Evolutionary conservation across 2,113 vertebrate species (phyloP).

Genomic region (Orcinus orca): DNA sequence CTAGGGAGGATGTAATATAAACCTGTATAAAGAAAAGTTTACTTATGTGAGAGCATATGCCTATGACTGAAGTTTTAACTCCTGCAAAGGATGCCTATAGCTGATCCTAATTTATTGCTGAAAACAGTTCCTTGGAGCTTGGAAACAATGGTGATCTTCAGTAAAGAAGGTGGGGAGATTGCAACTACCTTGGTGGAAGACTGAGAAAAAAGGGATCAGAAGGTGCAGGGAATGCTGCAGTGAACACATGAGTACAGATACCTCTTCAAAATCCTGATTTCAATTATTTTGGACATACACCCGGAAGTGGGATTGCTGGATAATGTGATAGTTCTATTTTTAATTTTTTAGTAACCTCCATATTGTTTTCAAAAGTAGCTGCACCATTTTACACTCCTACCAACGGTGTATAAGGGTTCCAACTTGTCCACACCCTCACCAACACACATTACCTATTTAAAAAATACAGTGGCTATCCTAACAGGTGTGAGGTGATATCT

Average conservation of each 20-base stretch:
- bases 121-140: background rate
- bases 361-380: background rate
- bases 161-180: background rate
- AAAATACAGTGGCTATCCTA: background rate
- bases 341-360: background rate
- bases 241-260: background rate
- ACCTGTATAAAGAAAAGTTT: background rate
- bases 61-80: background rate
- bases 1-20: background rate
- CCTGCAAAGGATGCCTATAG: background rate
- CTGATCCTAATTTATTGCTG: background rate
- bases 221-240: background rate
- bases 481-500: background rate
- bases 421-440: background rate
- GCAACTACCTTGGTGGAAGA: background rate
- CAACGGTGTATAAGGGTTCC: background rate
- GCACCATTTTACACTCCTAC: background rate
- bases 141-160: background rate
- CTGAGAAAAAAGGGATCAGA: background rate
- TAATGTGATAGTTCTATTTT: background rate
- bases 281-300: background rate
- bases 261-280: background rate
- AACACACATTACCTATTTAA: background rate
- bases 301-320: background rate
- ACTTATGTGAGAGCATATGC: background rate